Evolutionary conservation across 2,113 vertebrate genomes (phyloP), one percentile per base, ranked within the genome.

Genomic region (Oreochromis aureus): DNA sequence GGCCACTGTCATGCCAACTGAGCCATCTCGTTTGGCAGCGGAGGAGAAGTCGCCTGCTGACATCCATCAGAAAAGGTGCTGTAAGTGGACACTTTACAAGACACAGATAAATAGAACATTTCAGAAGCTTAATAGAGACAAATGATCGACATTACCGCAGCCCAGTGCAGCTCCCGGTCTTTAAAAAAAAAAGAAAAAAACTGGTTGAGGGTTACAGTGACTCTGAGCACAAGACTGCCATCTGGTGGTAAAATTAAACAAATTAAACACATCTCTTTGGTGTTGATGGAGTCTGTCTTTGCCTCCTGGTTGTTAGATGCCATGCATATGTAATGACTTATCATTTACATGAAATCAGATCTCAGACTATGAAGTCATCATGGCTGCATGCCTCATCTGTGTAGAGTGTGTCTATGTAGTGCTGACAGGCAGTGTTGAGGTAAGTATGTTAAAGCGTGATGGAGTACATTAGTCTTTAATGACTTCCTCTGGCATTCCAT

Each of bases 241-340:
- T 93, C 95, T 92, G 83, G 81, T 94, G 95, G 92, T 48, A 41
- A 66, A 81, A 39, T 3, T 2, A 36, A 73, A 56, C 89, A 73
- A 81, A 32, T 3, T 2, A 36, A 73, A 54, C 89, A 61, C 53
- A 16, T 48, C 11, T 73, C 56, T 63, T 24, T 30, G 19, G 7
- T 7, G 8, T 24, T 10, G 27, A 80, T 6, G 1, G 36, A 34
- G 30, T 16, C 48, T n/a, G 58, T 8, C 66, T 82, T 51, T 69
- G 58, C 80, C 76, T 93, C 44, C 44, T 46, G 78, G 89, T 86
- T 76, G 36, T 58, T 83, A 2, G 61, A 19, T 15, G 19, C 51
- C 46, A 9, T 66, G 11, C 13, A 10, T 61, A 54, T 86, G 71
- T 76, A 81, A 34, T 39, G 48, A 80, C 54, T 71, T 10, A 48